A percentile compares a stretch with the other conserved stretches of the same genome.
Conservation (phyloP, 2,888 invertebrate genomes). For the Cacoxenus indagator region DNA sequence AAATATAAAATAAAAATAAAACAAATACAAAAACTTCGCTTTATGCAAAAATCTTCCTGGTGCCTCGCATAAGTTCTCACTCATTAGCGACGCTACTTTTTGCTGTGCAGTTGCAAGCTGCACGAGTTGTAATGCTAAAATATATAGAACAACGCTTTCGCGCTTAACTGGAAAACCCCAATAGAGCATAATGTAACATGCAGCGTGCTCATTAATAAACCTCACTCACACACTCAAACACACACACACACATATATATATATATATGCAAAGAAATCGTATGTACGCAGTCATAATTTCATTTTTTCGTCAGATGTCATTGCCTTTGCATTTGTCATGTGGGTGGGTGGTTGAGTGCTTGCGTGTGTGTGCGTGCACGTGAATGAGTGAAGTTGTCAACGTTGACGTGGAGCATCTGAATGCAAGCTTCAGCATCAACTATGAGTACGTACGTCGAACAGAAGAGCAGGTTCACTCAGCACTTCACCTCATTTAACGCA, state of each 20-base stretch:
- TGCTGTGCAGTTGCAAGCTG: not conserved
- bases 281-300: not conserved
- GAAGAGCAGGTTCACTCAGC: too few species aligned
- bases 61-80: too few species aligned
- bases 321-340: conserved; percentile 6
- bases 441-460: not conserved
- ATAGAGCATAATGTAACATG: conserved; percentile 5
- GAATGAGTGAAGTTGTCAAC: not conserved
- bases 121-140: not conserved
- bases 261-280: not conserved
- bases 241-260: not conserved
- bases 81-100: too few species aligned
- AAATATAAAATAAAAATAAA: too few species aligned
- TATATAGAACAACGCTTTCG: too few species aligned
- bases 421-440: not conserved
- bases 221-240: not conserved
- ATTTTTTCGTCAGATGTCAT: conserved; percentile 19
- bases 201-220: conserved; percentile 14
- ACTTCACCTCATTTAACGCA: not conserved
- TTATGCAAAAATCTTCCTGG: too few species aligned
- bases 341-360: not conserved
- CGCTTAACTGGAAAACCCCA: conserved; percentile 3
- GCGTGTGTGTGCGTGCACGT: not conserved
- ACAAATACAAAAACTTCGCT: too few species aligned
- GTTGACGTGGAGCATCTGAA: not conserved